A percentile compares a stretch with the other conserved stretches of the same genome.
These are phyloP conservation scores for Epinotia ramella DNA, from an alignment of 2,888 invertebrate species.

Conservation along the genomic window DNA sequence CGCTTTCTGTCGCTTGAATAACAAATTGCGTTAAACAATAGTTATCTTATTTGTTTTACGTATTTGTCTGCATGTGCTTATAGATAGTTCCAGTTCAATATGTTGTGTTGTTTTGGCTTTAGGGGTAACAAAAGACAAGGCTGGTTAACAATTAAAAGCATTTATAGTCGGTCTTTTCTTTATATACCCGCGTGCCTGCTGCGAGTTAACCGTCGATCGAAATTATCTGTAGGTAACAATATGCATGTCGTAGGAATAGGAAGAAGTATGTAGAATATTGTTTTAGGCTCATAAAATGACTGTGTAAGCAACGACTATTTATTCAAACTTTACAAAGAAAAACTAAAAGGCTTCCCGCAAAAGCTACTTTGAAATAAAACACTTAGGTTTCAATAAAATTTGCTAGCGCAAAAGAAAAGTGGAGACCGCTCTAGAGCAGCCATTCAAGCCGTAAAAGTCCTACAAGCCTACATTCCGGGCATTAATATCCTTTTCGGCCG, in stretches of 20 bases:
- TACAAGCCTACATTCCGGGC: constrained; percentile 29
- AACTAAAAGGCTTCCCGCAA: background rate
- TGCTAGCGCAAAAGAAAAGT: constrained; percentile 10
- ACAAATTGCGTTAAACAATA: constrained; percentile 2
- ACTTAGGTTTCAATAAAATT: constrained; percentile 2
- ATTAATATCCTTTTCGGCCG: constrained; percentile 41
- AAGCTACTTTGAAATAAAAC: constrained; percentile 15
- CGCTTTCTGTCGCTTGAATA: constrained; percentile 5
- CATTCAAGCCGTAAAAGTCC: constrained; percentile 28
- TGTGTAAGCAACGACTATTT: background rate
- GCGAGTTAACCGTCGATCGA: too few relatives aligned
- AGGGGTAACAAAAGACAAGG: background rate
- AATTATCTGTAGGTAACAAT: too few relatives aligned
- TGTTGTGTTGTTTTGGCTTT: background rate
- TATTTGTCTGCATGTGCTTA: constrained; percentile 2
- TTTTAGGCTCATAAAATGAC: too few relatives aligned
- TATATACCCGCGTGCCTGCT: too few relatives aligned
- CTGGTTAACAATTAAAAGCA: background rate
- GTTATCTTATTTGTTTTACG: constrained; percentile 12
- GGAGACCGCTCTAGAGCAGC: constrained; percentile 2
- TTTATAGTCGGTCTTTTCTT: too few relatives aligned
- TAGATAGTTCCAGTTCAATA: background rate
- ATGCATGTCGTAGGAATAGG: too few relatives aligned
- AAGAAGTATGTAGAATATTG: too few relatives aligned
- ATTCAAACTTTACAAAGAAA: background rate